Base-by-base conservation (phyloP, 2,113 vertebrate species). In the Brienomyrus longianalis region DNA sequence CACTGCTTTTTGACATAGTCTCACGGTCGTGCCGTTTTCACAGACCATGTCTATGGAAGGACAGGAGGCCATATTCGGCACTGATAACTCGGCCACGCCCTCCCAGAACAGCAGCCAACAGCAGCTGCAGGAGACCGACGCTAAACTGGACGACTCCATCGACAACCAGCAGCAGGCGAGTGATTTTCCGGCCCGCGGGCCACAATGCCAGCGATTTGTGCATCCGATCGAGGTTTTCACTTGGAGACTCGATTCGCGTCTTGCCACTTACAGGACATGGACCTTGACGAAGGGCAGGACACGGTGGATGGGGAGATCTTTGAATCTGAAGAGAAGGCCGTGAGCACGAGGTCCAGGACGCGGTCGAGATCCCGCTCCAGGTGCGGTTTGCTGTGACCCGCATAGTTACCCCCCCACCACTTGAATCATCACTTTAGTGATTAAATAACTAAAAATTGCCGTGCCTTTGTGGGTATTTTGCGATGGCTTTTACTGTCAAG, bases 161-260 rank as follows among this genome's bases (percentile, higher is more conserved):
- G 98, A 99, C 94, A 98, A 97, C 96, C 98, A 99, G 50, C 98
- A 99, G 91, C 96, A 99, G 97, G 98, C 97, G 95, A 77, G 92
- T 23, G 6, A 21, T 43, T 7, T 21, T 8, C 23, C 77, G 17
- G 23, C 48, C 80, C 56, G 23, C 48, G 47, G 83, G 43, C n/a
- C 35, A 2, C 21, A 23, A 1, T 39, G 54, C 1, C 9, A 4
- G 31, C 51, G 1, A 31, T 47, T 10, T 47, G 31, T 54, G 70
- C 23, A 35, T 7, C 23, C 3, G 45, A 13, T 10, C 1, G 3
- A 86, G 45, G 21, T 87, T 52, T 35, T 54, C 48, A 50, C n/a
- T 5, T 3, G 45, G 45, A 50, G 35, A 19, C 15, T 7, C 27
- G 2, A n/a, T 23, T 35, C 35, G 15, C 77, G 85, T 90, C 90